Evolutionary conservation across 1,140 invertebrate species (phyloP).

Genomic region (Phortica variegata): DNA sequence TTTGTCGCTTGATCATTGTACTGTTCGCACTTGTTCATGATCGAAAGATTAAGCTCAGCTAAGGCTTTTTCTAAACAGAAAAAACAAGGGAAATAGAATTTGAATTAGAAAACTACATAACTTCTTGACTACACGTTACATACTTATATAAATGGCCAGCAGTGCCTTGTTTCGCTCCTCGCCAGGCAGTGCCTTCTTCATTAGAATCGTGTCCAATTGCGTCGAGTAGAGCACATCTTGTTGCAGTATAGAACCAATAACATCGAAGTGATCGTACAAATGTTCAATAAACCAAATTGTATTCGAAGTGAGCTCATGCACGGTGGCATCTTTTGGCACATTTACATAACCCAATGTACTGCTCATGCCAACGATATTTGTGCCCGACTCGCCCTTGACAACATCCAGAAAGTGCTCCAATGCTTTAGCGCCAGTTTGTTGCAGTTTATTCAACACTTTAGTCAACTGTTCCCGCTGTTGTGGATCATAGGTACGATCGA

Average conservation of each 20-base stretch:
- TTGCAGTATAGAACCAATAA: constrained; percentile 66
- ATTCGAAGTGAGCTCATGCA: constrained; percentile 92
- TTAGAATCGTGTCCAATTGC: constrained; percentile 56
- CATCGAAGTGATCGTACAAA: constrained; percentile 75
- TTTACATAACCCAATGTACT: constrained; percentile 29
- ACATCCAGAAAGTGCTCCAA: constrained; percentile 92
- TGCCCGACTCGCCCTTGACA: constrained; percentile 79
- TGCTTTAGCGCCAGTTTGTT: constrained; percentile 78
- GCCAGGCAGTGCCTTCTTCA: constrained; percentile 57
- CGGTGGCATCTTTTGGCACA: constrained; percentile 89
- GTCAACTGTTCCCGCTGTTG: constrained; percentile 72
- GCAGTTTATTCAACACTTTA: constrained; percentile 72
- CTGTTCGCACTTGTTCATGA: constrained; percentile 82
- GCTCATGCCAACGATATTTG: constrained; percentile 64
- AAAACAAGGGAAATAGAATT: not conserved
- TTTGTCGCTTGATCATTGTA: constrained; percentile 80
- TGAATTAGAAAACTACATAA: not conserved
- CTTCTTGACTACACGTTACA: constrained; percentile 26
- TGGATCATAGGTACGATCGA: constrained; percentile 76
- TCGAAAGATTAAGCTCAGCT: constrained; percentile 78
- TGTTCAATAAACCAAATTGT: constrained; percentile 87
- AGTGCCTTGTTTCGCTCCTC: constrained; percentile 64
- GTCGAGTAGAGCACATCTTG: constrained; percentile 64
- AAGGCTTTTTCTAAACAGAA: constrained; percentile 75
- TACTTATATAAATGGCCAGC: constrained; percentile 77